Base-by-base conservation (phyloP, 1,140 invertebrate genomes). In the Drosophila guanche region DNA sequence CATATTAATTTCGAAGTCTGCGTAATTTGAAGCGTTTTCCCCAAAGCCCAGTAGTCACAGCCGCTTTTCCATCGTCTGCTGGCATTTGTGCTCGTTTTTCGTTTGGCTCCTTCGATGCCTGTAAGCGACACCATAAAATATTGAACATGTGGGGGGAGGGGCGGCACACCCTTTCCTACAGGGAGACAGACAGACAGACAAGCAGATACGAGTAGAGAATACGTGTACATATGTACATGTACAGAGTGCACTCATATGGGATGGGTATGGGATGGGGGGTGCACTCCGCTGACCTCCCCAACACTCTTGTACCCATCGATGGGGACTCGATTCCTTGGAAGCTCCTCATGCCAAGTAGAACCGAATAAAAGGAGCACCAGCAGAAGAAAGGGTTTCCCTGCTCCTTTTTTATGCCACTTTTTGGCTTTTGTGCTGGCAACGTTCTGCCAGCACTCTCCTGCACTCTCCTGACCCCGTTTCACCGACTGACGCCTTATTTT, bases 71-170 rank as follows among this genome's bases (percentile, higher is more conserved):
- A 5, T 37, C 8, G 43, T 54, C 47, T 51, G 20, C 55, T 20
- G 16, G 16, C 40, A 45, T 40, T 56, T 66, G 4, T 67, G 61
- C 40, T 45, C 25, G 25, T 70, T 80, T 68, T 72, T 80, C 77
- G 57, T 46, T 46, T 46, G 48, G 41, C 48, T 67, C 45, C 58
- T 50, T 47, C 10, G 33, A 37, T 75, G 80, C 76, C 81, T 81
- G 81, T 78, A 86, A 86, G 81, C 74, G 81, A 88, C 83, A 86
- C 81, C 77, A 86, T 86, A 88, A 86, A 81, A 81, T 88, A 88
- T 81, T 81, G 78, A 81, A 81, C 73, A 58, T 79, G 79, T 67
- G 72, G 59, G 22, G 45, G 23, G 20, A 23, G 20, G 23, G 5
- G 2, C 27, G 72, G 77, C 61, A 77, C 63, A 67, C 42, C 16